A percentile compares a stretch with the other conserved stretches of the same genome.
phyloP scores from a whole-genome alignment of 1,140 invertebrate species.

The Whitmania pigra region DNA sequence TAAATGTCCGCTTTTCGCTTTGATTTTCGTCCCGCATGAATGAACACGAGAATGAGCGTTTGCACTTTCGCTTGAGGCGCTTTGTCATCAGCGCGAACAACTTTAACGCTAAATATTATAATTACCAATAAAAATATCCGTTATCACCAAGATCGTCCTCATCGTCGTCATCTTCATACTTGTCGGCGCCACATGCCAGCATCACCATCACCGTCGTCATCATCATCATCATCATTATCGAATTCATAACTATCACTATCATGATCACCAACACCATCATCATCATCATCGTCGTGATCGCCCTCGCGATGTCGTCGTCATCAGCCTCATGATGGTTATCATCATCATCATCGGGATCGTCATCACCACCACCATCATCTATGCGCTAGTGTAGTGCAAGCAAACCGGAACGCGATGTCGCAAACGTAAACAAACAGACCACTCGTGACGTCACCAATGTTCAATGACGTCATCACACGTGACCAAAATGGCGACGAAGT shows the following conservation, averaged over 20 bases:
- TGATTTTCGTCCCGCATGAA: no score
- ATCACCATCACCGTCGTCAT: not conserved
- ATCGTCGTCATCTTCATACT: not conserved
- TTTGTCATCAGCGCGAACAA: no score
- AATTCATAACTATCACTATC: not conserved
- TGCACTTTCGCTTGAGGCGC: no score
- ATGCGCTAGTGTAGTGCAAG: no score
- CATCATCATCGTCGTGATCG: not conserved
- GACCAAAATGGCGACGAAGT: no score
- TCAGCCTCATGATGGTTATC: not conserved
- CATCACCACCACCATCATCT: no score
- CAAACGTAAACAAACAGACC: no score
- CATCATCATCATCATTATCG: slow-evolving; percentile 7
- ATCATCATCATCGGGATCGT: not conserved
- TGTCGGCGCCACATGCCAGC: not conserved
- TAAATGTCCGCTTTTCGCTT: no score
- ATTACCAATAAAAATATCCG: not conserved
- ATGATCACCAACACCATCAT: not conserved
- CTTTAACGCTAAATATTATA: not conserved
- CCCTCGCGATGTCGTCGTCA: not conserved
- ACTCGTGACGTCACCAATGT: no score
- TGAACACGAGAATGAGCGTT: no score
- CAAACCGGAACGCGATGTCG: no score
- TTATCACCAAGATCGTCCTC: not conserved
- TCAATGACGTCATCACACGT: no score